Evolutionary conservation across 2,113 vertebrate species (phyloP), one percentile per base, ranked within the genome.

Genomic region (Pollachius pollachius): DNA sequence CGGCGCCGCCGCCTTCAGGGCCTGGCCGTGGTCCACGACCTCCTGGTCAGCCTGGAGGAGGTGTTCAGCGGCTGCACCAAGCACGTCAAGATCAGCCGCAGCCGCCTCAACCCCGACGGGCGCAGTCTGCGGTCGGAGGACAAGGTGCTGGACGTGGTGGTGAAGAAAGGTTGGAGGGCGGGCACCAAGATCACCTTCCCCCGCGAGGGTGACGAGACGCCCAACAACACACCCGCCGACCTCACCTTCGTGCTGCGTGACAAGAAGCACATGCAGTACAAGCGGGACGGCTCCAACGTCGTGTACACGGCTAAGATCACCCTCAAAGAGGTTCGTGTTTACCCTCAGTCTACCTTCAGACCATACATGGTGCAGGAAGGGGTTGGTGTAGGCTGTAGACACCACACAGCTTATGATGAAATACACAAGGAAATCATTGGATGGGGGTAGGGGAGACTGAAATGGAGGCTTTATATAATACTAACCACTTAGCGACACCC

Each of bases 121-220:
- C 93, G 93, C 86, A 92, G 92, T 68, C 80, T 94, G 67, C 86
- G 94, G 75, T 92, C 92, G 0, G 96, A 99, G 75, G 96, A 98
- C 84, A 96, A 96, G 87, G 95, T 99, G 85, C 93, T 99, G 25
- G 96, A 96, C 1, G 97, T 98, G 76, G 96, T 98, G 88, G 98
- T 99, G 81, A 96, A 98, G 86, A 97, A 94, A 79, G 97, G 97
- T 5, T 98, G 97, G 97, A 97, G 94, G 78, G 95, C 97, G 27
- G 97, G 97, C 30, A 99, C 97, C 70, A 97, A 94, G 92, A 98
- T 98, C 89, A 99, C 97, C 80, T 99, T 99, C 84, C 97, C 95
- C 0, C 93, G 94, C 70, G 96, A 98, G 88, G 96, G 97, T 0
- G 96, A 97, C 67, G 95, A 98, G 91, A 93, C 94, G 9, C 93